A percentile compares a stretch with the other conserved stretches of the same genome.
Conservation (phyloP, 2,113 vertebrate genomes). For the Papio anubis region DNA sequence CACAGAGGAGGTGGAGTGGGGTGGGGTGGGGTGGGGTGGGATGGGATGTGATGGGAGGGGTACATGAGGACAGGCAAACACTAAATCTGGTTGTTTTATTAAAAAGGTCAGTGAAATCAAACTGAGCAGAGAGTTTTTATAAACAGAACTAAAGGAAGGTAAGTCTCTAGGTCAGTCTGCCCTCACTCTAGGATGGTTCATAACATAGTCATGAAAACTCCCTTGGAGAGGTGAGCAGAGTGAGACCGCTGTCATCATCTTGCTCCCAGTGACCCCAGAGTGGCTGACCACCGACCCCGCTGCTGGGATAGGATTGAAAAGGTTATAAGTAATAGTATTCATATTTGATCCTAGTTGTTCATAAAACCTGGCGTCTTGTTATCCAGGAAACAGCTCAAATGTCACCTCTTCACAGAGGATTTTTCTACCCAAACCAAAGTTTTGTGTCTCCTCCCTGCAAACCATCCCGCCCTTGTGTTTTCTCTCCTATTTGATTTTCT, state of each 20-base stretch:
- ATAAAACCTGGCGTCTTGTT: neutral
- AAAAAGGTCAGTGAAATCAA: conserved; percentile 68
- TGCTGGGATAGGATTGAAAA: neutral
- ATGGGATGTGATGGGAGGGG: neutral
- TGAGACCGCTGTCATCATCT: neutral
- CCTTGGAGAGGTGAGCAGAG: neutral
- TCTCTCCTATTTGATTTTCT: neutral
- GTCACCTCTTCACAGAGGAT: neutral
- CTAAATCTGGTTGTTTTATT: conserved; percentile 22
- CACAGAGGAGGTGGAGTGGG: neutral
- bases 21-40: too few relatives aligned
- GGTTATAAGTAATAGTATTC: neutral
- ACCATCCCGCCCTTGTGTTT: neutral
- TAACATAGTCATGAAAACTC: neutral
- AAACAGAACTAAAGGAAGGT: neutral
- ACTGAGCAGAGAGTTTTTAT: conserved; percentile 4
- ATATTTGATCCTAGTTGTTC: neutral
- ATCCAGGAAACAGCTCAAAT: neutral
- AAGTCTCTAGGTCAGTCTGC: neutral
- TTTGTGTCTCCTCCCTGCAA: neutral
- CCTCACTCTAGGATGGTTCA: neutral
- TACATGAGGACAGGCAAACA: neutral
- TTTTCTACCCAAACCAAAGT: neutral
- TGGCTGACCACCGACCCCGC: neutral
- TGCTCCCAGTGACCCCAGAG: neutral